A percentile compares a stretch with the other conserved stretches of the same genome.
phyloP scores from a whole-genome alignment of 2,113 vertebrate species.

The Psephotus haematonotus region DNA sequence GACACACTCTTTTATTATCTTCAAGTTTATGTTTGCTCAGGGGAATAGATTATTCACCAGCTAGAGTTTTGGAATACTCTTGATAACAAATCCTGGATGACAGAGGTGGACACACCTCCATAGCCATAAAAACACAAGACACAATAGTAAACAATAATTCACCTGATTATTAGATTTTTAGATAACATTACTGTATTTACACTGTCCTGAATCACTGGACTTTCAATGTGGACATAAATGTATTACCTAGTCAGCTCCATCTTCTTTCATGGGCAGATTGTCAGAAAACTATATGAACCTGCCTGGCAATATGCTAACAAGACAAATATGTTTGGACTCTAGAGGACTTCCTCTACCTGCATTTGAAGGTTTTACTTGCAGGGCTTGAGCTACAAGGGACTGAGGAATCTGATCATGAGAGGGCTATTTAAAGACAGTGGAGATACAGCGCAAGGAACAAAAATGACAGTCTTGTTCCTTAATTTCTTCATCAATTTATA shows the following conservation, averaged over 20 bases:
- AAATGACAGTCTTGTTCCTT: neutral
- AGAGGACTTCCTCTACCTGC: neutral
- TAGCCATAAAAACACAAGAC: neutral
- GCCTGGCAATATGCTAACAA: neutral
- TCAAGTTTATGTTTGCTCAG: neutral
- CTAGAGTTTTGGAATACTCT: neutral
- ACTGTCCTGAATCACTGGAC: neutral
- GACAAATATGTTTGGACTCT: neutral
- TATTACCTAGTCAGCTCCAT: neutral
- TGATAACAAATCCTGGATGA: neutral
- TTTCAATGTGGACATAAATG: neutral
- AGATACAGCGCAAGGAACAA: neutral
- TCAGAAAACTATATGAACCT: neutral
- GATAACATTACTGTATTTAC: neutral
- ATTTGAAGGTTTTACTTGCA: neutral
- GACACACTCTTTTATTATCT: neutral
- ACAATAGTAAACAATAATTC: neutral
- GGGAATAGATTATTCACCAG: neutral
- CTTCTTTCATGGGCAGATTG: neutral
- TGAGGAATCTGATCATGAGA: neutral
- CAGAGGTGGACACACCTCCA: neutral
- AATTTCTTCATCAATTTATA: neutral
- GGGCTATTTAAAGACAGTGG: neutral
- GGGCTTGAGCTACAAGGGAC: neutral
- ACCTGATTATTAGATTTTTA: neutral